Base-by-base conservation (phyloP, 2,113 vertebrate genomes). In the Campylorhamphus procurvoides region DNA sequence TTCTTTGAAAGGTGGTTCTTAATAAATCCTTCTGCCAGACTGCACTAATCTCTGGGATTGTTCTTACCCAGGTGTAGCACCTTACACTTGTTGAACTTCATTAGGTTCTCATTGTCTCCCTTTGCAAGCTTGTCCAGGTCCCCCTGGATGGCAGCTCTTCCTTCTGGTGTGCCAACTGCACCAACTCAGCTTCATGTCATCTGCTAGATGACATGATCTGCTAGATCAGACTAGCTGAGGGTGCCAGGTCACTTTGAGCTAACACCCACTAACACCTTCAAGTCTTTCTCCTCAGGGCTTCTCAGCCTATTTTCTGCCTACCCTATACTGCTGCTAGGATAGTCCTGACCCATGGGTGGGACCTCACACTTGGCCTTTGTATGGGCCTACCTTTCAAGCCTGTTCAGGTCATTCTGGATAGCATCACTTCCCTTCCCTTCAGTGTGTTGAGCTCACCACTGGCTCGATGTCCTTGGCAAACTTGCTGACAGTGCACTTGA, bases 81-180 rank as follows among this genome's bases (percentile, higher is more conserved):
- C 33, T 68, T 60, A 46, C 7, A 29, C 28, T 67, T 81, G 5
- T 50, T 67, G 44, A 67, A 52, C 44, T 59, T n/a, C 15, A 17
- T 33, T 40, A 46, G 2, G 16, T 67, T 82, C 44, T 58, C 0
- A 0, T 50, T 14, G 14, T 14, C 18, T 17, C 9, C 27, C 18
- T 23, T 66, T 4, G 52, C 18, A 31, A 33, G 37, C 33, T 52
- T 50, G 12, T 44, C 44, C 44, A 13, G 23, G 18, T 59, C 15
- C 6, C 33, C 42, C 27, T 44, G 50, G 18, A 10, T 58, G 35
- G 6, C 14, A 50, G 42, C 5, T 12, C 25, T 8, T 50, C 10
- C 28, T 35, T 72, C 50, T 50, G 7, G 27, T 49, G 5, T 7
- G 7, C 23, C 18, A 37, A 2, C 35, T 33, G n/a, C 31, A 15